phyloP scores from a whole-genome alignment of 92 coral and sea anemone genomes.

The Ricordea florida region DNA sequence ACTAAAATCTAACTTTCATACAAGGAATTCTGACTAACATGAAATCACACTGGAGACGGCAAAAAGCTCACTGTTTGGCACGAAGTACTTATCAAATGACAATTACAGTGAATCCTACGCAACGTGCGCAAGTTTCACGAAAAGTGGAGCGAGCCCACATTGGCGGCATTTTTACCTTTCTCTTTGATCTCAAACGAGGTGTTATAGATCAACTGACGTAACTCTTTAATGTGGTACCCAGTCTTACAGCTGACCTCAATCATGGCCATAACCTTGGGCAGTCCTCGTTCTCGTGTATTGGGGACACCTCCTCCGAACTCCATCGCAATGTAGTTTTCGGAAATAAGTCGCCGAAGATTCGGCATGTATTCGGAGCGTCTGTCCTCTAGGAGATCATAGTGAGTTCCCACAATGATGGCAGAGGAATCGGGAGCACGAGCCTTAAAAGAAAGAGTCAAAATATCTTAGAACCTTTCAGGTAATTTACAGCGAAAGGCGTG shows the following conservation, averaged over 20 bases:
- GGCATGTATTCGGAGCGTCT: conserved; percentile 60
- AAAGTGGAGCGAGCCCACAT: not conserved
- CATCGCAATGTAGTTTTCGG: conserved; percentile 81
- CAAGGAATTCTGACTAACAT: too few relatives aligned
- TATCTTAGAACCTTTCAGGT: too few relatives aligned
- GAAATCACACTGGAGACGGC: too few relatives aligned
- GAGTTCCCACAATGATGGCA: conserved; percentile 93
- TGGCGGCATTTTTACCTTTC: conserved; percentile 55
- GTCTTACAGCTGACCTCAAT: conserved; percentile 94
- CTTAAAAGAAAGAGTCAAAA: conserved; percentile 10
- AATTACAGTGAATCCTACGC: not conserved
- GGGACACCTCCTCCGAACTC: conserved; percentile 86
- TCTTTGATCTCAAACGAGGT: conserved; percentile 90
- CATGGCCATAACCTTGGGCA: conserved; percentile 89
- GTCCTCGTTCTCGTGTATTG: conserved; percentile 93
- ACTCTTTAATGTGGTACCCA: conserved; percentile 79
- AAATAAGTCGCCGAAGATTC: conserved; percentile 77
- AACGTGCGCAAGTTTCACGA: not conserved
- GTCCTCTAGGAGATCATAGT: conserved; percentile 80
- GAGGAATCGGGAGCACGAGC: conserved; percentile 99
- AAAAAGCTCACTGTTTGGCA: too few relatives aligned
- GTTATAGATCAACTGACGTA: conserved; percentile 88
- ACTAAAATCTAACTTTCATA: too few relatives aligned
- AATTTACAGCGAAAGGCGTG: too few relatives aligned
- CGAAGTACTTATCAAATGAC: too few relatives aligned